Base-by-base conservation (phyloP, 2,797 vertebrate genomes). In the Benthosema pterotum region DNA sequence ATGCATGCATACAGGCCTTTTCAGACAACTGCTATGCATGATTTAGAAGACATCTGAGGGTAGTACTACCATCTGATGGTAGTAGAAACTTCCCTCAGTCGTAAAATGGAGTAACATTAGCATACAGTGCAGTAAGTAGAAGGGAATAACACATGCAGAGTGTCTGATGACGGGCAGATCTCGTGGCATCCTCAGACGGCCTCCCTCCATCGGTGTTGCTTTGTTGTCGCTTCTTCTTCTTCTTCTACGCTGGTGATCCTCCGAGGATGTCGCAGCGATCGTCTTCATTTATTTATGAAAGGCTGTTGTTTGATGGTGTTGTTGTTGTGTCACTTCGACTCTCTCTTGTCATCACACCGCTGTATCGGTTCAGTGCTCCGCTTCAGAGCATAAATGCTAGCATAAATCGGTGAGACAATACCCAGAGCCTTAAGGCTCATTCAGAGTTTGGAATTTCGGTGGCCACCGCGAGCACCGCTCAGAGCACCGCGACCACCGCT, bases 161-260 rank as follows among this genome's bases (percentile, higher is more conserved):
- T 71, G 72, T 74, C 77, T 83, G 84, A 88, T 84, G 81, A 87
- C 88, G 75, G 80, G n/a, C n/a, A n/a, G n/a, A n/a, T 77, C 75
- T 78, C 76, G 67, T 67, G 71, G 73, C 76, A 86, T 77, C 61
- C 72, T 83, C 71, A 83, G 74, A 80, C 77, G 75, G 65, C 74
- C 77, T 87, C 83, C 82, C n/a, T n/a, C n/a, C n/a, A 80, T 90
- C 86, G 88, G 84, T 82, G 74, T 78, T 69, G 69, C 60, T 72
- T 75, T 63, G 53, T 69, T 65, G 58, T 70, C 82, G 73, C 63
- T 65, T 78, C 64, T 69, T 3, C 22, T 25, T 25, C 22, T 25
- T 78, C 64, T 69, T 3, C 22, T 25, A 3, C 22, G 3, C 70
- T 70, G 69, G 32, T 69, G 67, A 74, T 79, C 78, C 83, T 87